phyloP scores from a whole-genome alignment of 2,797 vertebrate species.

The Myoxocephalus aenaeus region DNA sequence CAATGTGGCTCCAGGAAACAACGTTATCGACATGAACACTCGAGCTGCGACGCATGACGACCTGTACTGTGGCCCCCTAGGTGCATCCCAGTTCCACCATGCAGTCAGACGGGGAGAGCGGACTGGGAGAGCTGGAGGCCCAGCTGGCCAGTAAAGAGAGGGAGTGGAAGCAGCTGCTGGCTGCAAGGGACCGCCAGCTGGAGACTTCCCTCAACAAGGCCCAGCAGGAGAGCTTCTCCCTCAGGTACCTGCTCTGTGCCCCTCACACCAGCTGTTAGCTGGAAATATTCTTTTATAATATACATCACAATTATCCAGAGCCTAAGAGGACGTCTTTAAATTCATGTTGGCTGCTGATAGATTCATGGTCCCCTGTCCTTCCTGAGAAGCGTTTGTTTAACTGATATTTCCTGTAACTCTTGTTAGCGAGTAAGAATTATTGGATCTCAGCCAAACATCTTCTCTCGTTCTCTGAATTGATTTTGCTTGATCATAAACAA shows the following conservation, averaged over 20 bases:
- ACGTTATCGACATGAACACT: neutral
- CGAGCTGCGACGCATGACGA: neutral
- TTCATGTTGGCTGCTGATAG: no score
- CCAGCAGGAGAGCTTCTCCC: constrained; percentile 67
- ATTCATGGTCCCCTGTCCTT: no score
- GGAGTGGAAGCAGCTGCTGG: constrained; percentile 84
- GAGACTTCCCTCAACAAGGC: constrained; percentile 76
- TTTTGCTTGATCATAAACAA: no score
- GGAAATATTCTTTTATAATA: neutral
- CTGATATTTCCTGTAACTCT: no score
- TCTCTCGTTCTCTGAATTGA: no score
- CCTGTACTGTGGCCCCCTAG: constrained; percentile 5
- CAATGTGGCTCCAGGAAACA: neutral
- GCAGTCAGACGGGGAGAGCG: constrained; percentile 19
- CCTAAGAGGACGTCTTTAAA: no score
- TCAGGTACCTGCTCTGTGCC: constrained; percentile 55
- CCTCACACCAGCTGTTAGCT: neutral
- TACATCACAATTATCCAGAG: neutral
- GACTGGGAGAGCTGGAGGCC: constrained; percentile 69
- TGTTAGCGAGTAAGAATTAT: no score
- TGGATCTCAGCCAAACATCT: no score
- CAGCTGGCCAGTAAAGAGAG: constrained; percentile 83
- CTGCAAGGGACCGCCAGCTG: constrained; percentile 71
- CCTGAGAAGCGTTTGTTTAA: no score
- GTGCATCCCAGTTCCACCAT: constrained; percentile 34